Evolutionary conservation across 2,888 invertebrate species (phyloP).

Genomic region (Hemaris fuciformis): DNA sequence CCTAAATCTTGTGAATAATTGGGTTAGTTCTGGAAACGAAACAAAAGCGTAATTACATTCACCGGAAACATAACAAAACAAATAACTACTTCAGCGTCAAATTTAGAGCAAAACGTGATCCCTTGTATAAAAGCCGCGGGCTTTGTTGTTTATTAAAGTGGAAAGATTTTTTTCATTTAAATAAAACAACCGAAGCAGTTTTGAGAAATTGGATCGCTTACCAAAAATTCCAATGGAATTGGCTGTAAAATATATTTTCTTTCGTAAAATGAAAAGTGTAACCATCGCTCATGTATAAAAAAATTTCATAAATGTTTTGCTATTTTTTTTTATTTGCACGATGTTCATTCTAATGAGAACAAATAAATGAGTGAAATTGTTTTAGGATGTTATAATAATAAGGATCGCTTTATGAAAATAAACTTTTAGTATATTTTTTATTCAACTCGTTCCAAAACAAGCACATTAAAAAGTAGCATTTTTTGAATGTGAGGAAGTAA

Average conservation of each 20-base stretch:
- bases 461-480: neutral
- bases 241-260: conserved; percentile 13
- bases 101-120: conserved; percentile 54
- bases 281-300: neutral
- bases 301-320: neutral
- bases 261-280: neutral
- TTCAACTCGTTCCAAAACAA: neutral
- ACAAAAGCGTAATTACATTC: conserved; percentile 33
- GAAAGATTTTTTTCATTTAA: conserved; percentile 47
- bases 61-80: conserved; percentile 36
- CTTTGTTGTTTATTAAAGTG: conserved; percentile 56
- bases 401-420: no score
- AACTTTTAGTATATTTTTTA: no score
- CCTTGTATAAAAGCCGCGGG: conserved; percentile 43
- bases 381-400: no score
- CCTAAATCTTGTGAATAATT: conserved; percentile 8
- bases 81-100: conserved; percentile 47
- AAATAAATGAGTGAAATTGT: neutral
- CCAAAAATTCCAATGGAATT: conserved; percentile 20
- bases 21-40: conserved; percentile 26
- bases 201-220: conserved; percentile 35
- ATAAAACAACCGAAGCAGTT: conserved; percentile 30
- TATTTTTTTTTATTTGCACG: neutral
- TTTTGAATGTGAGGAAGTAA: no score
- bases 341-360: neutral